Percentiles rank a stretch among this genome's conserved stretches.
Evolutionary conservation across 2,113 vertebrate genomes (phyloP).

Genomic region (Petroica traversi): DNA sequence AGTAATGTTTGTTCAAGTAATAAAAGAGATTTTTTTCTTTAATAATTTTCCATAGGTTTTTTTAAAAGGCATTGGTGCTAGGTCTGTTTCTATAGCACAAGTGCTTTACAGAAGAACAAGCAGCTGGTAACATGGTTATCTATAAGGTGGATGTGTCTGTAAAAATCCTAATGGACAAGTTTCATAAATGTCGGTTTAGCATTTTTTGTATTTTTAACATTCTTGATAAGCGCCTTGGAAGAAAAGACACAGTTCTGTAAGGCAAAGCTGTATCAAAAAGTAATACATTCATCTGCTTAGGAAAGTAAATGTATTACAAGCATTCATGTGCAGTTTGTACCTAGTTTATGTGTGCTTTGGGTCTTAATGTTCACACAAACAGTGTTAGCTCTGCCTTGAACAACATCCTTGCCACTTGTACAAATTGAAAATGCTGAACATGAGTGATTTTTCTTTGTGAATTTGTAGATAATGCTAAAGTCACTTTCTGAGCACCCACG

Average conservation of each 20-base stretch:
- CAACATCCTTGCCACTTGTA: background rate
- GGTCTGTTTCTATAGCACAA: constrained; percentile 60
- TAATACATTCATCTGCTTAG: background rate
- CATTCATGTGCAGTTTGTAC: background rate
- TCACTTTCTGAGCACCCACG: background rate
- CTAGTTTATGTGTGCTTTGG: background rate
- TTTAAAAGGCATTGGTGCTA: constrained; percentile 49
- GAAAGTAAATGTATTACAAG: background rate
- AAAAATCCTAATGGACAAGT: constrained; percentile 1
- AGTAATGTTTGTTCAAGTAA: constrained; percentile 47
- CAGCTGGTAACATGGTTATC: constrained; percentile 23
- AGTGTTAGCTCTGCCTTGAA: background rate
- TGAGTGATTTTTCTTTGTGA: background rate
- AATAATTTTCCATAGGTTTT: constrained; percentile 48
- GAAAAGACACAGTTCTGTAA: background rate
- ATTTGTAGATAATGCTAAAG: background rate
- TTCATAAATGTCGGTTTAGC: background rate
- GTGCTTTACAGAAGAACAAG: constrained; percentile 39
- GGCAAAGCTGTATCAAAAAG: background rate
- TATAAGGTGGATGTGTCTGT: background rate
- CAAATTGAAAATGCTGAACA: background rate
- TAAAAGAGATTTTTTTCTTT: constrained; percentile 47
- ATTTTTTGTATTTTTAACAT: background rate
- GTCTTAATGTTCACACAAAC: background rate
- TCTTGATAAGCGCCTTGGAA: background rate